Base-by-base conservation (phyloP, 2,888 invertebrate genomes). In the Xanthorhoe spadicearia region DNA sequence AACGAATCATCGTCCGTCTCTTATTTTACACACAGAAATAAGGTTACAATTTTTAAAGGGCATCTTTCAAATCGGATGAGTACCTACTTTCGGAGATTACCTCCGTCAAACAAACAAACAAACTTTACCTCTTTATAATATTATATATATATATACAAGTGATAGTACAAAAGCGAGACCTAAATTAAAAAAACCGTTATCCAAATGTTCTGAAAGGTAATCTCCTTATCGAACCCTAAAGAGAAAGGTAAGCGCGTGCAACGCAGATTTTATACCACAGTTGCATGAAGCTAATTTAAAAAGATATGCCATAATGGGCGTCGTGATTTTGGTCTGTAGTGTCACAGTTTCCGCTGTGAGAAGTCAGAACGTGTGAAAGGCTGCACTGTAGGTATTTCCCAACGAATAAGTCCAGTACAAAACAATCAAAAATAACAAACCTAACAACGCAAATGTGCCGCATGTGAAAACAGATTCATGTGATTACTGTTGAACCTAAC, bases 321-420 rank as follows among this genome's bases (percentile, higher is more conserved):
- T 67, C 19, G 56, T 61, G 53, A 74, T 70, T 52, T 50, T 51
- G 35, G 48, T 63, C 32, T 53, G 52, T 23, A 23, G 53, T 62
- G 58, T 71, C 61, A 68, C 69, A 46, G 65, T 73, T 76, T 75
- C 74, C 74, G 61, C 67, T 74, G 71, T 74, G 78, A 72, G 73
- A 70, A 50, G 55, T 61, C 76, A 68, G 76, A 77, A 69, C 83
- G 78, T 83, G 86, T 73, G 84, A 86, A 83, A 83, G 81, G 79
- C 48, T 48, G 17, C 48, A 74, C 69, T 66, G 61, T 65, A 66
- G 66, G 70, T 66, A 67, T 67, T 68, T 72, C 64, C 61, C 69
- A 69, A 66, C 51, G 71, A 72, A 73, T 72, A 71, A 62, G 67
- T 65, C 64, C 57, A 23, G 50, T 62, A 64, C 64, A 48, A 66